A percentile compares a stretch with the other conserved stretches of the same genome.
Conservation (phyloP, 1,140 invertebrate species). For the Melanaphis sacchari region DNA sequence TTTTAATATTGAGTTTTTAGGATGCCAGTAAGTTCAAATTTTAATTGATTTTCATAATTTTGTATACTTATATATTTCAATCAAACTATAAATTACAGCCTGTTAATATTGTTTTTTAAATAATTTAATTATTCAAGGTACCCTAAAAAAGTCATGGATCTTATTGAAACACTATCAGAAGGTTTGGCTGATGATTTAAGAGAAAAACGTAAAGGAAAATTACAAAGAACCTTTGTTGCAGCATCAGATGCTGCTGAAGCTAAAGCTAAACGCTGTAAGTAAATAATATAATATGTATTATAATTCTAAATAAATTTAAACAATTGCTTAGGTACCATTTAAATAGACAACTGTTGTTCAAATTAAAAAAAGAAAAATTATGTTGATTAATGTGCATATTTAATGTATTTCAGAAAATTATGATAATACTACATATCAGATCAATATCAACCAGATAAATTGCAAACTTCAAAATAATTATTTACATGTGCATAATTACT, state of each 20-base stretch:
- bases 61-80: background rate
- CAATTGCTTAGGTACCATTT: too few relatives aligned
- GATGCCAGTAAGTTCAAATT: conserved; percentile 72
- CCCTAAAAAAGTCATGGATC: conserved; percentile 78
- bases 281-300: background rate
- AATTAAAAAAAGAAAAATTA: background rate
- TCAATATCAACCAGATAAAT: background rate
- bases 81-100: background rate
- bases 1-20: conserved; percentile 82
- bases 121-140: conserved; percentile 69
- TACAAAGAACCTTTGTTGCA: conserved; percentile 78
- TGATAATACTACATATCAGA: background rate
- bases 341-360: too few relatives aligned
- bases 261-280: conserved; percentile 70
- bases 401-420: background rate
- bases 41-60: background rate
- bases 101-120: background rate
- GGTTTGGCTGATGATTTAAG: conserved; percentile 75
- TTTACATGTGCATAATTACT: background rate
- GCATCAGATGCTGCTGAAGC: conserved; percentile 75
- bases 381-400: background rate
- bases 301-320: background rate
- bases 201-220: conserved; percentile 71
- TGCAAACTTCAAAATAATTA: background rate
- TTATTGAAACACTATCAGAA: conserved; percentile 75